Evolutionary conservation across 2,797 vertebrate genomes (phyloP).

Genomic region (Hypotaenidia okinawae): DNA sequence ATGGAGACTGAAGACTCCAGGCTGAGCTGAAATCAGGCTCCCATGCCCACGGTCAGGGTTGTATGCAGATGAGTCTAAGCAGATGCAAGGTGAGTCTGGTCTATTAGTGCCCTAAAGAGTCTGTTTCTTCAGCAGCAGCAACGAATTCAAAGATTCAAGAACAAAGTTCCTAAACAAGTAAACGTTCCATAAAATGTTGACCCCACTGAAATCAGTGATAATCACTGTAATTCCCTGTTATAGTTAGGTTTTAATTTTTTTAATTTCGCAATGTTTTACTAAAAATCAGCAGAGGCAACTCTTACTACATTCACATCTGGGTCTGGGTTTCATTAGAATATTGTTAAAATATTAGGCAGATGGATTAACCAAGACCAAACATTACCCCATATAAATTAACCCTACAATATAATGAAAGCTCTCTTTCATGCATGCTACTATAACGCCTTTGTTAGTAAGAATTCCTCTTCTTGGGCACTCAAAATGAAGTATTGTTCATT

Average conservation of each 20-base stretch:
- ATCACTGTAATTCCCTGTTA: not conserved
- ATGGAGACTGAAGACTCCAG: not conserved
- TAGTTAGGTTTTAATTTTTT: not conserved
- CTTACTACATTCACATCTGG: not conserved
- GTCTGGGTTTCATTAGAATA: conserved; percentile 46
- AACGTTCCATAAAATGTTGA: not conserved
- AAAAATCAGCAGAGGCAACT: not conserved
- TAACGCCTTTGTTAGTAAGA: conserved; percentile 54
- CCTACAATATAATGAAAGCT: conserved; percentile 46
- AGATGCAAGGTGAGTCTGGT: not conserved
- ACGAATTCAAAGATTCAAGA: not conserved
- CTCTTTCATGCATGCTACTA: conserved; percentile 44
- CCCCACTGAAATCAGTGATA: not conserved
- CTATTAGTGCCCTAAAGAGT: not conserved
- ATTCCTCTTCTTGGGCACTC: conserved; percentile 19
- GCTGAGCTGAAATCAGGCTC: not conserved
- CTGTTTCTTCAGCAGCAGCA: not conserved
- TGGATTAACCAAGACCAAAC: conserved; percentile 33
- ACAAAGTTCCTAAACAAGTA: not conserved
- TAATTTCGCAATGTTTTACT: not conserved
- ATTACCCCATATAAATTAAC: conserved; percentile 25
- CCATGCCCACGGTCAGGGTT: rapidly evolving
- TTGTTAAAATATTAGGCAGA: conserved; percentile 40
- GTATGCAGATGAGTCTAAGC: not conserved
- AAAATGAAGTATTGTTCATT: conserved; percentile 55